Evolutionary conservation across 1,140 invertebrate genomes (phyloP), one percentile per base, ranked within the genome.

Genomic region (Tetramorium parvispinum): DNA sequence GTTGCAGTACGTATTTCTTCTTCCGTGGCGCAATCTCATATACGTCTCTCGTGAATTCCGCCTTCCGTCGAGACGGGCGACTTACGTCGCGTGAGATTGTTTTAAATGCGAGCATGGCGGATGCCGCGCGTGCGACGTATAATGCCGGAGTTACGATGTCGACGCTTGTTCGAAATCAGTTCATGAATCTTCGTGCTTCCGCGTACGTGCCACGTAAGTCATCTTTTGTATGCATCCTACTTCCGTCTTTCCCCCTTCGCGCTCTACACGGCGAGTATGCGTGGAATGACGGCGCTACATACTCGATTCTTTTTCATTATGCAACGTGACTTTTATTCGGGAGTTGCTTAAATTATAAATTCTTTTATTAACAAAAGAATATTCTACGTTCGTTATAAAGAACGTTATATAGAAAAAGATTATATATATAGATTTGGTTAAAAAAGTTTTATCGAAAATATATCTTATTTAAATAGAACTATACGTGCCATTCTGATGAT

Each of bases 161-260:
- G 51, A 11, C 63, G 37, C 37, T 82, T 59, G 27, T 79, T 51
- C 85, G 63, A 83, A 66, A 57, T 59, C 85, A 86, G 61, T 66
- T 68, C 77, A 51, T 55, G 63, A 79, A 86, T 86, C 76, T 49
- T 55, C 32, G 37, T 46, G 32, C 46, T 68, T 40, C 7, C 57
- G 10, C 43, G 40, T 68, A 68, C 75, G 59, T 70, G 59, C 65
- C 61, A 18, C 85, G 27, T 86, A 79, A 86, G 61, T 68, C 75
- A 86, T 86, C 63, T 68, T 86, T 76, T 83, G 68, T 83, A 75
- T 73, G 53, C 79, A 59, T 59, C 40, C 40, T 24, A 40, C 68
- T 61, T 49, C 4, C 68, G 8, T 24, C 79, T 75, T 61, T 21
- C 40, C 46, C 24, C 13, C 32, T 59, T 75, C 40, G 61, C 24